These are phyloP conservation scores for Rhagologus leucostigma DNA, from an alignment of 2,113 vertebrate species.

Conservation along the genomic window DNA sequence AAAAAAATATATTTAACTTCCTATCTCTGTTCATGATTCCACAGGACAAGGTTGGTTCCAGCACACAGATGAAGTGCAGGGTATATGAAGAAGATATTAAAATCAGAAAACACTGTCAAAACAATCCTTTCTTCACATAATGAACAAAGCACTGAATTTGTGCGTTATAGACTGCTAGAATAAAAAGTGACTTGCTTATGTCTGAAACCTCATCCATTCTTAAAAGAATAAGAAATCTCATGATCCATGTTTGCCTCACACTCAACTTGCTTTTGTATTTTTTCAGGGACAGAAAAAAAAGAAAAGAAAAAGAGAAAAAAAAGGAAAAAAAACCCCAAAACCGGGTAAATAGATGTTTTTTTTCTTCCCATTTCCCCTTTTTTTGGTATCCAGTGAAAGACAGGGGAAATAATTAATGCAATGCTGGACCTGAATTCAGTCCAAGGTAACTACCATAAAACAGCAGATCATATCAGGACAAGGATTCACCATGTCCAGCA, in stretches of 20 bases:
- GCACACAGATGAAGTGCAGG: neutral
- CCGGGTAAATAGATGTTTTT: neutral
- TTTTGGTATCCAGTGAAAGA: neutral
- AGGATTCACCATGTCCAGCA: neutral
- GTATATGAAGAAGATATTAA: neutral
- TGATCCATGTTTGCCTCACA: neutral
- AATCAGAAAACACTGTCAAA: neutral
- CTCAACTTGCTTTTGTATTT: neutral
- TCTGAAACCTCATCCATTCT: neutral
- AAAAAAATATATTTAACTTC: neutral
- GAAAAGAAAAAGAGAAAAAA: fast-evolving
- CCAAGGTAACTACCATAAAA: neutral
- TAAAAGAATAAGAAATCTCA: neutral
- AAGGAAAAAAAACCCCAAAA: fast-evolving
- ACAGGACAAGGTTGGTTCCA: neutral
- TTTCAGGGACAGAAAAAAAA: neutral
- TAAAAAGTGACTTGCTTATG: neutral
- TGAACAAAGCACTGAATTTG: neutral
- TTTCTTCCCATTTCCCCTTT: neutral
- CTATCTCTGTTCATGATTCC: neutral
- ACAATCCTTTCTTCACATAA: neutral
- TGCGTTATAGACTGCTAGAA: neutral
- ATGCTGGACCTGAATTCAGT: neutral
- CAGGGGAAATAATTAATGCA: fast-evolving
- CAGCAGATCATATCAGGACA: neutral